Evolutionary conservation across 2,797 vertebrate species (phyloP).

Genomic region (Eulemur albifrons): DNA sequence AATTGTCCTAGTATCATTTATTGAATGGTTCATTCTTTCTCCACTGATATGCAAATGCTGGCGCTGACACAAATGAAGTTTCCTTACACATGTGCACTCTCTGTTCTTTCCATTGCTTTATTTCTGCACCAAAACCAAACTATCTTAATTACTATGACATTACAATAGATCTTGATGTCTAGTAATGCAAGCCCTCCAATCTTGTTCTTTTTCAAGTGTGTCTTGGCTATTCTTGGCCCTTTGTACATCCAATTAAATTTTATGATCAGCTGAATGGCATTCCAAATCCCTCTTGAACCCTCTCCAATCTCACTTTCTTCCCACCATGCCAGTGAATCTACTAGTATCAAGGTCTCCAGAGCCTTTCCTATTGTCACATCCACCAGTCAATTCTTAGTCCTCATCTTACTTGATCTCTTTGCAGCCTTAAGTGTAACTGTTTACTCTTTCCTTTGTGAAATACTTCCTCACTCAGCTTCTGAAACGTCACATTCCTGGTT

Average conservation of each 20-base stretch:
- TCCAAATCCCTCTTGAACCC: not conserved
- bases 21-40: not conserved
- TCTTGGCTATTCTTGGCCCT: not conserved
- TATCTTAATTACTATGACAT: not conserved
- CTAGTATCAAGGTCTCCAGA: not conserved
- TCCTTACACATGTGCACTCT: not conserved
- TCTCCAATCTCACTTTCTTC: not conserved
- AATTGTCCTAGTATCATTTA: not conserved
- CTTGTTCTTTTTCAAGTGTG: not conserved
- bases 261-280: not conserved
- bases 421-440: not conserved
- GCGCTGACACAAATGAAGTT: not conserved
- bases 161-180: not conserved
- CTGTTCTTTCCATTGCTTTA: not conserved
- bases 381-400: not conserved
- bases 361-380: not conserved
- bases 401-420: not conserved
- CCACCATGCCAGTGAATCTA: not conserved
- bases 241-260: not conserved
- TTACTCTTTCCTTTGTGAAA: not conserved
- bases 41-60: not conserved
- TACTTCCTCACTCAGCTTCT: not conserved
- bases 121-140: not conserved
- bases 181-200: not conserved
- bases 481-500: not conserved